phyloP scores from a whole-genome alignment of 2,113 vertebrate genomes.

The Lampris megalopsis region DNA sequence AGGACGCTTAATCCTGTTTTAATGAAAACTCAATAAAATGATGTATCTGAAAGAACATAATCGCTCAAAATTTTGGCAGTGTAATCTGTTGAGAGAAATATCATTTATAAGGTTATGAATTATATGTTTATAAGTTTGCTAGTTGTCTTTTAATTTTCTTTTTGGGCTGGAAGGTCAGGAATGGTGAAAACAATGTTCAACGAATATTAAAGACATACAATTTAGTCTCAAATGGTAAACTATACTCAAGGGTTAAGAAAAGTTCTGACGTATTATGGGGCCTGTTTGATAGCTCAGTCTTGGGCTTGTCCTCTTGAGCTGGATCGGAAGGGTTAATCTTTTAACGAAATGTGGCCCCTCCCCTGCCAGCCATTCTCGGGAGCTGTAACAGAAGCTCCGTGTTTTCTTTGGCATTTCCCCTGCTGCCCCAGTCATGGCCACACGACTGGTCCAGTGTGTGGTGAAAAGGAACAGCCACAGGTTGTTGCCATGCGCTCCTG shows the following conservation, averaged over 20 bases:
- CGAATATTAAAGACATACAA: too few relatives aligned
- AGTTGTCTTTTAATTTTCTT: too few relatives aligned
- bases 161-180: too few relatives aligned
- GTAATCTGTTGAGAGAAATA: too few relatives aligned
- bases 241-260: background rate
- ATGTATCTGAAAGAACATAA: too few relatives aligned
- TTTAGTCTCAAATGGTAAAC: too few relatives aligned
- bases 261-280: background rate
- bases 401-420: constrained; percentile 9
- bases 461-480: constrained; percentile 3
- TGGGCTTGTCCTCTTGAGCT: background rate
- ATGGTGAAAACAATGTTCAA: too few relatives aligned
- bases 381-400: constrained; percentile 24
- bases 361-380: constrained; percentile 23
- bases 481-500: background rate
- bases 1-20: too few relatives aligned
- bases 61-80: too few relatives aligned
- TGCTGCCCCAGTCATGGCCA: constrained; percentile 56
- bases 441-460: constrained; percentile 17
- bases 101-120: too few relatives aligned
- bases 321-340: constrained; percentile 60
- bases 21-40: too few relatives aligned
- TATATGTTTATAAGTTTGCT: too few relatives aligned
- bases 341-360: constrained; percentile 34
- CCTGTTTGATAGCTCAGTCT: background rate